Percentiles rank a stretch among this genome's conserved stretches.
Evolutionary conservation across 2,113 vertebrate genomes (phyloP).

Genomic region (Strix aluco): DNA sequence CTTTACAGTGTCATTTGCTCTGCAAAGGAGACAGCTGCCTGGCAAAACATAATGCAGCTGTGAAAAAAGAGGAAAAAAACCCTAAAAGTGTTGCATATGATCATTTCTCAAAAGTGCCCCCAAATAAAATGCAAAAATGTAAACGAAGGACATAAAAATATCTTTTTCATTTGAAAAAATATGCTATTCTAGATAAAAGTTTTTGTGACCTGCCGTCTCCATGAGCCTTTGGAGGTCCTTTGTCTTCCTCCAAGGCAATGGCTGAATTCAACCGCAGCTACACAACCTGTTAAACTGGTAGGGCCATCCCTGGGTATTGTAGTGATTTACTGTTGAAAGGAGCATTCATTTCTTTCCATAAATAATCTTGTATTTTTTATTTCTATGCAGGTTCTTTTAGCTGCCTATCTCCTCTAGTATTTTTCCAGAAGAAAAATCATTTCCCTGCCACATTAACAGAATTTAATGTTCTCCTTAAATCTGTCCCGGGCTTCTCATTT

Average conservation of each 20-base stretch:
- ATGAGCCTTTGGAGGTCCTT: background rate
- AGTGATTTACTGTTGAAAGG: background rate
- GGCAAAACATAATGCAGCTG: background rate
- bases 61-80: fast-evolving
- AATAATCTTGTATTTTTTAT: background rate
- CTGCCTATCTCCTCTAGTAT: background rate
- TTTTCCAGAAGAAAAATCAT: background rate
- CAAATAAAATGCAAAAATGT: background rate
- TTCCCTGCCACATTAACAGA: background rate
- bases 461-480: constrained; percentile 14
- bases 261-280: background rate
- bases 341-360: background rate
- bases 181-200: background rate
- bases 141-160: background rate
- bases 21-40: background rate
- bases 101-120: background rate
- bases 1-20: background rate
- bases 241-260: background rate
- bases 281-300: background rate
- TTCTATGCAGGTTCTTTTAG: background rate
- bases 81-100: background rate
- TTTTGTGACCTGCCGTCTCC: background rate
- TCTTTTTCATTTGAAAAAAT: background rate
- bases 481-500: background rate
- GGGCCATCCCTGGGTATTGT: background rate